Evolutionary conservation across 2,113 vertebrate genomes (phyloP), one percentile per base, ranked within the genome.

Genomic region (Oryzias curvinotus): DNA sequence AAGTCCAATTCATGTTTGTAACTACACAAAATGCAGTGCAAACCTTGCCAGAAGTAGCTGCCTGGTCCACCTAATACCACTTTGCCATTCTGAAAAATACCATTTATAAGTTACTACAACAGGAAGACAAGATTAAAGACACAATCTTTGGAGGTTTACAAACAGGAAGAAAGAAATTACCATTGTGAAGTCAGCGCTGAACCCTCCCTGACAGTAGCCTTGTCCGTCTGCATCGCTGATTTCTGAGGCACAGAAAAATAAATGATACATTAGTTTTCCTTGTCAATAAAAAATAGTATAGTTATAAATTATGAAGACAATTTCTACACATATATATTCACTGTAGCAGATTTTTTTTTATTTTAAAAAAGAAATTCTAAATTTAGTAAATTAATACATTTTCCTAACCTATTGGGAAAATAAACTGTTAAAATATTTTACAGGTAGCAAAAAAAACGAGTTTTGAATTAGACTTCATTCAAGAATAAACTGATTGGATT

Each of bases 41-140:
- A 80, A 96, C 95, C 95, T 94, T 97, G 95, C 95, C 95, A 96
- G 82, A 84, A 96, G 75, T 92, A 96, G 85, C 95, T 96, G 52
- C 95, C 95, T 1, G 95, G 95, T 45, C 95, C 95, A 54, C 95
- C 95, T 45, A 97, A 77, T 5, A 97, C 93, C 62, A 97, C 90
- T 57, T 91, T 94, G 23, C 95, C 95, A 23, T 91, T 91, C 95
- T 97, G 74, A 50, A 88, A 82, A 47, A 81, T 5, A 78, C 75
- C 68, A 52, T 12, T 8, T 52, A 15, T 3, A 13, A 50, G 52
- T 80, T 53, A 85, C n/a, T 57, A 55, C 18, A 51, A 19, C 30
- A 41, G 50, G 30, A 53, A 52, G 28, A 43, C 14, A 51, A 50
- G 25, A 30, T 52, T n/a, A 19, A 52, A 41, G 6, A 15, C 14